Conservation (phyloP, 1,140 invertebrate species). For the Rhyzopertha dominica region DNA sequence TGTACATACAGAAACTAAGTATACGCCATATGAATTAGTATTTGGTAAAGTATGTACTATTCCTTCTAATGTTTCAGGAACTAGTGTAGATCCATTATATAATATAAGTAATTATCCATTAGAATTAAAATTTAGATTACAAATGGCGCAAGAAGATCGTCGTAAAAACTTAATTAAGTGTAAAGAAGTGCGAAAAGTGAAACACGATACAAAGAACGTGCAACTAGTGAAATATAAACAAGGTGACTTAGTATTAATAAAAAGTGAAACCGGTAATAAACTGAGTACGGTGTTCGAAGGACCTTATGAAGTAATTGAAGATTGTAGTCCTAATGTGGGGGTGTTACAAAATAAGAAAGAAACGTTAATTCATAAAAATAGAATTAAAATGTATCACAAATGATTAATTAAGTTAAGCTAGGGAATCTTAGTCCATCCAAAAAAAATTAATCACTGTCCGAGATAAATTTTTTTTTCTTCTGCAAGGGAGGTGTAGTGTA, state of each 20-base stretch:
- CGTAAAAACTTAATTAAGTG: constrained; percentile 18
- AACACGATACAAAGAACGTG: constrained; percentile 15
- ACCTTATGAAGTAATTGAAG: constrained; percentile 18
- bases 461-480: no score
- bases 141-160: constrained; percentile 18
- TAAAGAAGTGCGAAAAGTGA: constrained; percentile 18
- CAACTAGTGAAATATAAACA: constrained; percentile 12
- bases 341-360: no score
- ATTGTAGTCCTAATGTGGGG: constrained; percentile 21
- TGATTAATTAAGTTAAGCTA: no score
- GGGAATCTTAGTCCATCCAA: no score
- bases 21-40: no score
- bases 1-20: no score
- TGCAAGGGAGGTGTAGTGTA: no score
- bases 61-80: constrained; percentile 17
- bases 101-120: constrained; percentile 24
- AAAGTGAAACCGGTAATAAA: constrained; percentile 16
- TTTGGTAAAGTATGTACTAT: constrained; percentile 13
- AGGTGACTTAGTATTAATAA: constrained; percentile 20
- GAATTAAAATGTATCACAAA: no score
- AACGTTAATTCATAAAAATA: no score
- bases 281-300: constrained; percentile 17
- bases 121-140: constrained; percentile 27
- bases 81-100: constrained; percentile 19
- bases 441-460: no score